These are phyloP conservation scores for Hystrix brachyura DNA, from an alignment of 2,113 vertebrate genomes.

Conservation along the genomic window DNA sequence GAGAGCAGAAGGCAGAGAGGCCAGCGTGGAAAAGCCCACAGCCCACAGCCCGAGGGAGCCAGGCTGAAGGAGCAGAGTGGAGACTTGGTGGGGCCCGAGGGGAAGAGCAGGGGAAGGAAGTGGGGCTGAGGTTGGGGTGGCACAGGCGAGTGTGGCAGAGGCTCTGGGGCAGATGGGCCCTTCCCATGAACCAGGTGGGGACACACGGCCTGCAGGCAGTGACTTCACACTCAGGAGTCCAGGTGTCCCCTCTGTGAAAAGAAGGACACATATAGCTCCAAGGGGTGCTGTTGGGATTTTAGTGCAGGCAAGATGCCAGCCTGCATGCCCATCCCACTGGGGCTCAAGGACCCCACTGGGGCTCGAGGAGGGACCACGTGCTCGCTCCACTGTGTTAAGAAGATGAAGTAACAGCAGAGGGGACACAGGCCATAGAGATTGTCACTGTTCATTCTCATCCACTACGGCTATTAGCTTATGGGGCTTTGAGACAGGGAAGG, in stretches of 20 bases:
- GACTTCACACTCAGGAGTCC: not conserved
- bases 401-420: not conserved
- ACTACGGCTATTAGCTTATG: not conserved
- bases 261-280: no score
- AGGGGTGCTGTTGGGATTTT: not conserved
- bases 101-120: not conserved
- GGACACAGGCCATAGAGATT: not conserved
- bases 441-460: no score
- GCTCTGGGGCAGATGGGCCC: not conserved
- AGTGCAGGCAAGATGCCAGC: not conserved
- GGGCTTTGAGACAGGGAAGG: not conserved
- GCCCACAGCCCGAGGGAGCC: not conserved
- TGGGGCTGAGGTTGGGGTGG: not conserved
- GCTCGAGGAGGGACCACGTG: no score
- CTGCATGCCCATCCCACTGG: fast-evolving
- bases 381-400: not conserved
- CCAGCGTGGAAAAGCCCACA: not conserved
- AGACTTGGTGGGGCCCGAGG: not conserved
- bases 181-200: no score
- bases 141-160: fast-evolving
- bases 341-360: not conserved
- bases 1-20: not conserved
- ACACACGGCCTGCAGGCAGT: fast-evolving
- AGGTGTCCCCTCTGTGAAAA: not conserved
- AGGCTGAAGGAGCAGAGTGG: not conserved